Evolutionary conservation across 2,113 vertebrate species (phyloP).

Genomic region (Ancistrus triradiatus): DNA sequence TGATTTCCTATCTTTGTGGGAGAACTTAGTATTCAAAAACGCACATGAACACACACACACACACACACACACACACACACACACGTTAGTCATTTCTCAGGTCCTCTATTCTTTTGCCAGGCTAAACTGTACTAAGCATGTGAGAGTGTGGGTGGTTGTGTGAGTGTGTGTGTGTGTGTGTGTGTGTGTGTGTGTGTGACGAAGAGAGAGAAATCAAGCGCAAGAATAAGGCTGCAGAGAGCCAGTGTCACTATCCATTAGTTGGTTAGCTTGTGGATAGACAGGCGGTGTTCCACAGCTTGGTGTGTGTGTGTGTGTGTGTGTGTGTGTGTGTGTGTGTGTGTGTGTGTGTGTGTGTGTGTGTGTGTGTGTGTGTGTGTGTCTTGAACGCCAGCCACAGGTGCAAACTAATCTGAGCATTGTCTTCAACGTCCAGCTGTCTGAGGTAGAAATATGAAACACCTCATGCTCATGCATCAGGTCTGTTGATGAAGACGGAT

Average conservation of each 20-base stretch:
- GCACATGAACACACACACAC: too few relatives aligned
- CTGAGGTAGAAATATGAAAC: constrained; percentile 33
- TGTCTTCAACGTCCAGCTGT: constrained; percentile 31
- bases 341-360: constrained; percentile 21
- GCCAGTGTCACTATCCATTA: constrained; percentile 44
- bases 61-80: too few relatives aligned
- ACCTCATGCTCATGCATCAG: constrained; percentile 43
- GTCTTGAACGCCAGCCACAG: constrained; percentile 32
- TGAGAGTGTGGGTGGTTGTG: too few relatives aligned
- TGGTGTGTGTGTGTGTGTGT: constrained; percentile 19
- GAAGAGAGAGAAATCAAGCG: background rate
- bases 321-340: constrained; percentile 19
- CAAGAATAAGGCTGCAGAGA: background rate
- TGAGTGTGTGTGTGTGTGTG: constrained; percentile 1
- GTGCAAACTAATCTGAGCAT: constrained; percentile 42
- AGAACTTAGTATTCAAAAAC: too few relatives aligned
- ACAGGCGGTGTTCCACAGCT: constrained; percentile 39
- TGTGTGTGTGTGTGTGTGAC: too few relatives aligned
- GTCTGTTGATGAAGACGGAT: constrained; percentile 51
- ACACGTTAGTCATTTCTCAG: too few relatives aligned
- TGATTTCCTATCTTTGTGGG: too few relatives aligned
- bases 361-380: constrained; percentile 20
- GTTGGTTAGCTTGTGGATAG: constrained; percentile 22
- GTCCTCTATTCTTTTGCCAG: too few relatives aligned
- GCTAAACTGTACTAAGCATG: too few relatives aligned